Evolutionary conservation across 2,888 invertebrate species (phyloP), one percentile per base, ranked within the genome.

Genomic region (Neoascia interrupta): DNA sequence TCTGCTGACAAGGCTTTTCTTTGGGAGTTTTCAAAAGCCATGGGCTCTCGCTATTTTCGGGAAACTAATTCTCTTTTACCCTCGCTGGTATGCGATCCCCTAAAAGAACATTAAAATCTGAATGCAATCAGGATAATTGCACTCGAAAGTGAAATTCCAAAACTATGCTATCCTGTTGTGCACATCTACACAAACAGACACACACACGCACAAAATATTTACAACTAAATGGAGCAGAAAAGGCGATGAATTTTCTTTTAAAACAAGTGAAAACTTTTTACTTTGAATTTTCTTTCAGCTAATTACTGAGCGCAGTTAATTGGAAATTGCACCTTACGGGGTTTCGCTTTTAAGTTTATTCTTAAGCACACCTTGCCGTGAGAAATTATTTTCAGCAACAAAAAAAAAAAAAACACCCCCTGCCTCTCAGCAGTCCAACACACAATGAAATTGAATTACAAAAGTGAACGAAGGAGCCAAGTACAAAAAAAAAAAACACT

Each of bases 361-460:
- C 23, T 36, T 19, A 31, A 66, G 54, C 18, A 51, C 26, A 60
- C 41, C 31, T 51, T 8, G 26, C n/a, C n/a, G n/a, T n/a, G n/a
- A n/a, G n/a, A n/a, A n/a, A 8, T 26, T 26, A 26, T 26, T 58
- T 36, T 16, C 26, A 6, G 13, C 36, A 10, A 51, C 34, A 43
- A 45, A 41, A 43, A 19, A 39, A 26, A 18, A 49, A 39, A 45
- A 28, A 43, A 49, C 49, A 54, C 43, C 45, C 23, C 28, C 37
- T 39, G n/a, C 31, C 8, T 31, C 31, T 31, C 31, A n/a, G 10
- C 16, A 68, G 15, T 16, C 18, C 19, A 28, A 58, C 23, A 23
- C n/a, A 70, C 64, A 60, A 51, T 54, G 47, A 37, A 76, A 60
- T 68, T 72, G 58, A 76, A 76, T 54, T 28, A 66, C 53, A 54